phyloP scores from a whole-genome alignment of 92 coral and sea anemone species.

The Siderastrea siderea region DNA sequence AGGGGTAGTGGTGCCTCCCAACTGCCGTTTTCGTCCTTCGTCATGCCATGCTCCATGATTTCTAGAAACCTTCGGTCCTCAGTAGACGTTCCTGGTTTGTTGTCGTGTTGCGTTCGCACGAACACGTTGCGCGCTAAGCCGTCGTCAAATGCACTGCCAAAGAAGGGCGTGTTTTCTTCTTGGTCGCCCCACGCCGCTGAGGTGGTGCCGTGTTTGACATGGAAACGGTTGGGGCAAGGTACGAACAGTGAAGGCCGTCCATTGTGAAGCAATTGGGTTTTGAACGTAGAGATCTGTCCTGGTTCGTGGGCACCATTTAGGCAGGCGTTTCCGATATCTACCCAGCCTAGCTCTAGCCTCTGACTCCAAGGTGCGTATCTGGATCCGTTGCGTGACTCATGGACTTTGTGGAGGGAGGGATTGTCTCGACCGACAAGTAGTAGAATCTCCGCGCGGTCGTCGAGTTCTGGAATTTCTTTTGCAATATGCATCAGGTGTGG shows the following conservation, averaged over 20 bases:
- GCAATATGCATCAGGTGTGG: conserved; percentile 51
- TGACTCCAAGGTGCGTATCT: conserved; percentile 66
- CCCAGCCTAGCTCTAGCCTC: conserved; percentile 74
- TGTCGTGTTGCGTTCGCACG: conserved; percentile 13
- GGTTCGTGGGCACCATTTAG: conserved; percentile 65
- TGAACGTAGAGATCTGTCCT: conserved; percentile 23
- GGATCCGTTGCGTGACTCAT: conserved; percentile 63
- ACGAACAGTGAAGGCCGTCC: conserved; percentile 57
- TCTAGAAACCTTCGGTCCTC: conserved; percentile 45
- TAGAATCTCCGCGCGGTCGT: conserved; percentile 33
- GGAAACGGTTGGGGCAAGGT: conserved; percentile 62
- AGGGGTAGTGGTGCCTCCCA: conserved; percentile 71
- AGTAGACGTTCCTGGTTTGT: conserved; percentile 25
- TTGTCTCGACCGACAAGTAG: conserved; percentile 62
- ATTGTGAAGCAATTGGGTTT: conserved; percentile 60
- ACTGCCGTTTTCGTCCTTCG: conserved; percentile 39
- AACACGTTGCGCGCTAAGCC: conserved; percentile 30
- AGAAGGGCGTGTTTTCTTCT: neutral
- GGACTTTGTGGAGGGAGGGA: conserved; percentile 69
- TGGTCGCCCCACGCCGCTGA: neutral
- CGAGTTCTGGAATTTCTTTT: conserved; percentile 43
- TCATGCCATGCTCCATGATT: conserved; percentile 48
- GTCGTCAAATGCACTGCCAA: conserved; percentile 1
- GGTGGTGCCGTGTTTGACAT: neutral
- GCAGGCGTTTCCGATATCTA: conserved; percentile 60